Evolutionary conservation across 2,113 vertebrate species (phyloP).

Genomic region (Eclectus roratus): DNA sequence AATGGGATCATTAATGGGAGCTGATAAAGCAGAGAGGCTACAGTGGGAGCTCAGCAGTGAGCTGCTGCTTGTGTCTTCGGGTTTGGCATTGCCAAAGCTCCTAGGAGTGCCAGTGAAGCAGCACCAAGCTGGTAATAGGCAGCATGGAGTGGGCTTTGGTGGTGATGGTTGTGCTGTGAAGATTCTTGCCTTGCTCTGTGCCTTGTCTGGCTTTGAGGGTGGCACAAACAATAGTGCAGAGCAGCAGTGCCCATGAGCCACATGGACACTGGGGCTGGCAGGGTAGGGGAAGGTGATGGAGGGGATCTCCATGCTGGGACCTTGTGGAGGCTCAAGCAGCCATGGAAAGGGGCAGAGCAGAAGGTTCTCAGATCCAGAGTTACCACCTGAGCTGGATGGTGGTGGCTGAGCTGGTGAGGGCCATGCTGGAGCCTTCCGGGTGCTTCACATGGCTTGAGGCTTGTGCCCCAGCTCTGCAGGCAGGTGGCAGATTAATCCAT

Average conservation of each 20-base stretch:
- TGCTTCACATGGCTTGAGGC: background rate
- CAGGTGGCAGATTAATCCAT: background rate
- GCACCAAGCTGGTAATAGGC: rapidly evolving
- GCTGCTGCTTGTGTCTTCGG: rapidly evolving
- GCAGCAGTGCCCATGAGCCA: rapidly evolving
- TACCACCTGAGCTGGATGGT: background rate
- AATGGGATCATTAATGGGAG: background rate
- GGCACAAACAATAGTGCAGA: rapidly evolving
- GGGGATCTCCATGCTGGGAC: background rate
- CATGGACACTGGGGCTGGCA: rapidly evolving
- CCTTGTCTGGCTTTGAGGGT: background rate
- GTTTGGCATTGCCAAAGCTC: background rate
- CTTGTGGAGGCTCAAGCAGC: rapidly evolving
- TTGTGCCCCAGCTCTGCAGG: background rate
- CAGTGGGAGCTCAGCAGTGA: background rate
- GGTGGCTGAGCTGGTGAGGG: background rate
- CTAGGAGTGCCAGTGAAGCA: rapidly evolving
- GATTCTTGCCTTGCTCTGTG: background rate
- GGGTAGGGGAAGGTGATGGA: background rate
- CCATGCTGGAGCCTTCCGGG: background rate
- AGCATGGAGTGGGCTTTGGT: rapidly evolving
- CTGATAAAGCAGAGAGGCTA: background rate
- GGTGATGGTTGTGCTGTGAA: background rate
- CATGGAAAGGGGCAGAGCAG: rapidly evolving
- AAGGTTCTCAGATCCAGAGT: rapidly evolving